Percentiles rank a stretch among this genome's conserved stretches.
Evolutionary conservation across 2,888 invertebrate genomes (phyloP).

Genomic region (Griposia aprilina): DNA sequence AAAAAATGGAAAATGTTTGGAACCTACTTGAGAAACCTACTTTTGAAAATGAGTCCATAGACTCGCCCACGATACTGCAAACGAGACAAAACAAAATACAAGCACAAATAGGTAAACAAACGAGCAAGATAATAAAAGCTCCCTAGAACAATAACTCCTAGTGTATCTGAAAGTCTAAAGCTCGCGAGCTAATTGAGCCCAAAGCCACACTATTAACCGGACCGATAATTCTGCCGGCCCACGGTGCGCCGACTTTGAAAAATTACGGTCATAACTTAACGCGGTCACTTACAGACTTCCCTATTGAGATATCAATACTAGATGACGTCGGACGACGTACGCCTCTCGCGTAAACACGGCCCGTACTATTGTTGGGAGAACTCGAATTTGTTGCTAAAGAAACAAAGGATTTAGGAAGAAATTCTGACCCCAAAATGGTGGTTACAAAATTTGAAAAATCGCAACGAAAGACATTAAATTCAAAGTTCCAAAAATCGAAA

Average conservation of each 20-base stretch:
- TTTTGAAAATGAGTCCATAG: slow-evolving; percentile 22
- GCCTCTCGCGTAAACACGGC: slow-evolving; percentile 81
- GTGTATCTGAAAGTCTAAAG: slow-evolving; percentile 64
- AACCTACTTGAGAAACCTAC: not conserved
- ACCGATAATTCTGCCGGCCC: slow-evolving; percentile 79
- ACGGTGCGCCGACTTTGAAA: slow-evolving; percentile 84
- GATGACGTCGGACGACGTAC: slow-evolving; percentile 84
- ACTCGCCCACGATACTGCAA: not conserved
- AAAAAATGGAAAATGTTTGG: too few relatives aligned
- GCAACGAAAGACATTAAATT: not conserved
- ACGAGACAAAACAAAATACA: not conserved
- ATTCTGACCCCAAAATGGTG: not conserved
- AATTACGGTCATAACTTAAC: slow-evolving; percentile 87
- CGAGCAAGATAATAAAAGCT: slow-evolving; percentile 40
- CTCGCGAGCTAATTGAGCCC: slow-evolving; percentile 84
- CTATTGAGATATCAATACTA: slow-evolving; percentile 90
- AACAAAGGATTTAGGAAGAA: not conserved
- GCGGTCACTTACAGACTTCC: slow-evolving; percentile 89
- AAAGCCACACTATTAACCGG: slow-evolving; percentile 84
- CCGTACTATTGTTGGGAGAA: slow-evolving; percentile 72
- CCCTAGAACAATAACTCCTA: slow-evolving; percentile 53
- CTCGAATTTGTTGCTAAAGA: slow-evolving; percentile 47
- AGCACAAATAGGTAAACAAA: slow-evolving; percentile 18
- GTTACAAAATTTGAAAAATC: not conserved
- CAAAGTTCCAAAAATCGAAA: not conserved